These are phyloP conservation scores for Frankliniella fusca DNA, from an alignment of 2,888 invertebrate genomes.

Conservation along the genomic window DNA sequence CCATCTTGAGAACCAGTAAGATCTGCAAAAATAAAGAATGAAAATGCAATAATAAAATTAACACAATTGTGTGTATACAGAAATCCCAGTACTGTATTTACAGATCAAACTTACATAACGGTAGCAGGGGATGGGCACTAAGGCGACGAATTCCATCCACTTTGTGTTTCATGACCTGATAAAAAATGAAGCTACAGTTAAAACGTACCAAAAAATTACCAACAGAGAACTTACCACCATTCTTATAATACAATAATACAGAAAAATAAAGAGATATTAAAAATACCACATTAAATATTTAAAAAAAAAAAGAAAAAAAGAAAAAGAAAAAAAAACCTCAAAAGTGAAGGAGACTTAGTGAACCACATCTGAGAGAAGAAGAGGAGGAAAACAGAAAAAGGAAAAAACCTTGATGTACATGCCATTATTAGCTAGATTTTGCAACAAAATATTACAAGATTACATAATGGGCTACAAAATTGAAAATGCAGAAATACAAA, in stretches of 20 bases:
- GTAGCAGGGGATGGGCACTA: constrained; percentile 91
- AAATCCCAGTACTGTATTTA: constrained; percentile 31
- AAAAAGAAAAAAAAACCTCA: too few species aligned
- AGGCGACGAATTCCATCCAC: constrained; percentile 92
- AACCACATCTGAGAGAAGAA: too few species aligned
- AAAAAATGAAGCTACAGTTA: constrained; percentile 30
- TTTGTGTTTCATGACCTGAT: constrained; percentile 87
- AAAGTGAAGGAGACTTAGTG: too few species aligned
- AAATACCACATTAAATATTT: not conserved
- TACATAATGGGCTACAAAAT: too few species aligned
- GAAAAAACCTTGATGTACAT: not conserved
- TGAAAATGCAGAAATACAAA: too few species aligned
- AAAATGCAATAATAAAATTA: constrained; percentile 32
- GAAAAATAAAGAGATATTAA: not conserved
- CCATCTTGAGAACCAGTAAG: constrained; percentile 94
- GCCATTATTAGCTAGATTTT: not conserved
- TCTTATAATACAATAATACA: not conserved
- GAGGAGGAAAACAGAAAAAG: not conserved
- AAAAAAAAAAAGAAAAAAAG: too few species aligned
- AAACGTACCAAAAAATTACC: constrained; percentile 13
- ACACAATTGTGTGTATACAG: constrained; percentile 29
- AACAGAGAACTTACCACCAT: not conserved
- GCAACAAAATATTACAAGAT: too few species aligned
- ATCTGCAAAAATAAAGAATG: constrained; percentile 53
- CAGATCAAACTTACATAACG: constrained; percentile 75